Evolutionary conservation across 1,140 invertebrate species (phyloP).

Genomic region (Lanistes nyassanus): DNA sequence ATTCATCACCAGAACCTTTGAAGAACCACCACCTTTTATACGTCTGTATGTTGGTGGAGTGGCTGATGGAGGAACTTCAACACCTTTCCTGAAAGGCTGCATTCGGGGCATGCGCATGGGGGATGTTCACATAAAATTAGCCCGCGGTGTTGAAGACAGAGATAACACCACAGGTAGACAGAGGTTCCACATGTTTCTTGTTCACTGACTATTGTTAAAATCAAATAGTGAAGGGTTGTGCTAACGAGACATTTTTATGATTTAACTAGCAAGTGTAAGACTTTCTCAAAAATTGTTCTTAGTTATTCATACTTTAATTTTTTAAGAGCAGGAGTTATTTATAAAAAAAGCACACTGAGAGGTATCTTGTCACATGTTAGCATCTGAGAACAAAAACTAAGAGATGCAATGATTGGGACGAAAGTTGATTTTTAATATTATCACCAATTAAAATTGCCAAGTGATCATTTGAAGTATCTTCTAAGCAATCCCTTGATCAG

Average conservation of each 20-base stretch:
- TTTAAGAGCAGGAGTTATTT: background rate
- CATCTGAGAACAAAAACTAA: no score
- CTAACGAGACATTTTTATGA: no score
- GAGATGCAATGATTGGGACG: no score
- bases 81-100: conserved; percentile 73
- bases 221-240: no score
- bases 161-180: conserved; percentile 47
- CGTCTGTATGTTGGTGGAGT: conserved; percentile 90
- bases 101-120: conserved; percentile 89
- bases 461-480: no score
- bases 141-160: conserved; percentile 17
- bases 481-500: no score
- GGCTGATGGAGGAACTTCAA: conserved; percentile 75
- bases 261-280: background rate
- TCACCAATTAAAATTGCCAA: no score
- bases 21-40: conserved; percentile 85
- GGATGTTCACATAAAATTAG: conserved; percentile 80
- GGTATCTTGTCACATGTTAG: no score
- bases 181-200: background rate
- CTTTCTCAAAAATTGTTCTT: background rate
- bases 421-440: no score
- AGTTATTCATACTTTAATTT: background rate
- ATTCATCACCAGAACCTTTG: conserved; percentile 83
- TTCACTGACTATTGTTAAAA: no score
- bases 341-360: no score